These are phyloP conservation scores for Thymelicus lineola DNA, from an alignment of 2,888 invertebrate species.

Conservation along the genomic window DNA sequence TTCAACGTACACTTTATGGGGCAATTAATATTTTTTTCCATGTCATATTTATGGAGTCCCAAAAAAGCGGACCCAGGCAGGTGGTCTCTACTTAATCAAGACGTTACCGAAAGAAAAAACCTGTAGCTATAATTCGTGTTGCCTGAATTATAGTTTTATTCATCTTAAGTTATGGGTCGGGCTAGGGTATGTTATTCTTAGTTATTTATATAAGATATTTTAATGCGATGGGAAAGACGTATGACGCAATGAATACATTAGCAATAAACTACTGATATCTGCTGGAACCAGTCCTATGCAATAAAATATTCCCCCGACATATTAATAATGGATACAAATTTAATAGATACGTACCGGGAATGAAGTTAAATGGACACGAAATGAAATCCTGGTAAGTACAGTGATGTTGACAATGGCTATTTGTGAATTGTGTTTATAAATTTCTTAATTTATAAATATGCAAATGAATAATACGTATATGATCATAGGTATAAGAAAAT, in stretches of 20 bases:
- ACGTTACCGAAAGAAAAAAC: slow-evolving; percentile 81
- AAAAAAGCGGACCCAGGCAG: slow-evolving; percentile 72
- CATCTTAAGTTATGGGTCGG: slow-evolving; percentile 69
- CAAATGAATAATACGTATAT: no score
- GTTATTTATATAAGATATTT: slow-evolving; percentile 76
- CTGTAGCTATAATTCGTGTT: slow-evolving; percentile 73
- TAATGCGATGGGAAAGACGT: slow-evolving; percentile 79
- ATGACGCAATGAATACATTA: slow-evolving; percentile 81
- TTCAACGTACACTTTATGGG: slow-evolving; percentile 76
- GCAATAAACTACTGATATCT: slow-evolving; percentile 67
- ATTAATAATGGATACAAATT: slow-evolving; percentile 70
- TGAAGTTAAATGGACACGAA: slow-evolving; percentile 34
- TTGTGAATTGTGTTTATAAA: neutral
- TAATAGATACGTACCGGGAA: slow-evolving; percentile 51
- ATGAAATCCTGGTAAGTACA: slow-evolving; percentile 7
- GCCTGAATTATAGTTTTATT: slow-evolving; percentile 77
- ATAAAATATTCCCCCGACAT: slow-evolving; percentile 70
- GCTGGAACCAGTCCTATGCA: slow-evolving; percentile 65
- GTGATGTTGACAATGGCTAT: slow-evolving; percentile 13
- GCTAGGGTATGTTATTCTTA: slow-evolving; percentile 67
- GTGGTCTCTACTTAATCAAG: slow-evolving; percentile 85
- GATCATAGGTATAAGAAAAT: no score
- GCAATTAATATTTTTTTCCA: slow-evolving; percentile 75
- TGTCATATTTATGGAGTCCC: slow-evolving; percentile 76
- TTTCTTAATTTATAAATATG: no score